Evolutionary conservation across 2,797 vertebrate species (phyloP).

Genomic region (Hypotaenidia philippensis): DNA sequence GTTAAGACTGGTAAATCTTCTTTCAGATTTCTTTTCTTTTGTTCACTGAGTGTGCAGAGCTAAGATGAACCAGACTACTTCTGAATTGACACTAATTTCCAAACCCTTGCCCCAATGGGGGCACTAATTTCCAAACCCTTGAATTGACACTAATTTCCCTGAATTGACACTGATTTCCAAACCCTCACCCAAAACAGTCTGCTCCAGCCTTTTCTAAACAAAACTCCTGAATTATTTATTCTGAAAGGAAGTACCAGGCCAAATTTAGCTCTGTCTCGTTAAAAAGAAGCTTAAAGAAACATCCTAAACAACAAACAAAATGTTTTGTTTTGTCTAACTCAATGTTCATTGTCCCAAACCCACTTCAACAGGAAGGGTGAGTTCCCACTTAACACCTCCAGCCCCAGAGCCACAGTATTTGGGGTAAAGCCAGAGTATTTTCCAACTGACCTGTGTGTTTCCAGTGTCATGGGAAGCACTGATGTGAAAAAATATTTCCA

Average conservation of each 20-base stretch:
- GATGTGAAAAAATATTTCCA: not conserved
- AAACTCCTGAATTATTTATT: not conserved
- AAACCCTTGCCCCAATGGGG: not conserved
- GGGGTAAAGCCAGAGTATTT: not conserved
- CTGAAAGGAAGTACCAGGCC: not conserved
- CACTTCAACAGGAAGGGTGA: not conserved
- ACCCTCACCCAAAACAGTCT: not conserved
- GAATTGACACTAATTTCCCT: not conserved
- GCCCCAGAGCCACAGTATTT: not conserved
- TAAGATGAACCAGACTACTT: not conserved
- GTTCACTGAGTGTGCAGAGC: not conserved
- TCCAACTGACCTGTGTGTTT: not conserved
- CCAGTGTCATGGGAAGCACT: not conserved
- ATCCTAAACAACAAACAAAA: not conserved
- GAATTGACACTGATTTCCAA: not conserved
- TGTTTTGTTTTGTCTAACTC: conserved; percentile 5
- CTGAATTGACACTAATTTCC: not conserved
- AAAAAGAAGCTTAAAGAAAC: not conserved
- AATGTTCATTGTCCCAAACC: not conserved
- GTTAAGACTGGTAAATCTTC: not conserved
- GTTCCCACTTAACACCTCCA: not conserved
- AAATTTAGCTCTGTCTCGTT: not conserved
- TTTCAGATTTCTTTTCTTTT: not conserved
- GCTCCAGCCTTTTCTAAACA: not conserved
- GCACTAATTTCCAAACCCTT: not conserved